These are phyloP conservation scores for Melanogrammus aeglefinus DNA, from an alignment of 2,797 vertebrate species.

Conservation along the genomic window DNA sequence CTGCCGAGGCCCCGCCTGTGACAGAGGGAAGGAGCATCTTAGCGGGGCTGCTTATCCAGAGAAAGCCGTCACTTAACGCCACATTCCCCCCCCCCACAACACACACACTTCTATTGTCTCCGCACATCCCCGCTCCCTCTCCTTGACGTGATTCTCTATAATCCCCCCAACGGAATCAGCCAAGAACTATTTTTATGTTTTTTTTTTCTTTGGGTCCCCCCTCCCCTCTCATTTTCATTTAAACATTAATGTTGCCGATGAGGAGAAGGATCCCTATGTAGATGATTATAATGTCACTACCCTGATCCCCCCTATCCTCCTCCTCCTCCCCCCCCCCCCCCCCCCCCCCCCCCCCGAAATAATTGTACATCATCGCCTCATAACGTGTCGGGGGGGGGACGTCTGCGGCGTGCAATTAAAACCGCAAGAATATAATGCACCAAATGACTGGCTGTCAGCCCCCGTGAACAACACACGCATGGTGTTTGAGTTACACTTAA, in stretches of 20 bases:
- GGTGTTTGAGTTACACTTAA: conserved; percentile 99
- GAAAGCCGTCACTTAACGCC: conserved; percentile 75
- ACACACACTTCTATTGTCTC: conserved; percentile 66
- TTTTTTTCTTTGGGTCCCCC: conserved; percentile 72
- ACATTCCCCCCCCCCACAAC: neutral
- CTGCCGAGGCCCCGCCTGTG: conserved; percentile 69
- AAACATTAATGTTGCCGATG: conserved; percentile 91
- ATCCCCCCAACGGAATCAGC: conserved; percentile 83
- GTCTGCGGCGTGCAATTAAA: conserved; percentile 99
- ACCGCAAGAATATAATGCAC: conserved; percentile 98
- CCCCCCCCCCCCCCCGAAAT: conserved; percentile 82
- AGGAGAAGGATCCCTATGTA: conserved; percentile 91
- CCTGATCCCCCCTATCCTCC: conserved; percentile 84
- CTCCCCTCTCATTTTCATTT: conserved; percentile 62
- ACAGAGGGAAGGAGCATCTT: conserved; percentile 71
- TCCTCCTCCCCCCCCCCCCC: conserved; percentile 72
- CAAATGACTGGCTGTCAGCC: conserved; percentile 99
- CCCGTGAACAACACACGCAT: conserved; percentile 97
- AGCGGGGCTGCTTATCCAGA: conserved; percentile 74
- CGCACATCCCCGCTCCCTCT: conserved; percentile 68
- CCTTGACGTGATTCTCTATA: conserved; percentile 73
- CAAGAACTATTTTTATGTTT: conserved; percentile 83
- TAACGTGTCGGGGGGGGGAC: conserved; percentile 93
- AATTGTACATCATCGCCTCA: conserved; percentile 99
- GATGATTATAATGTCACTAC: conserved; percentile 99